Base-by-base conservation (phyloP, 2,888 invertebrate species). In the Phyllotreta cruciferae region DNA sequence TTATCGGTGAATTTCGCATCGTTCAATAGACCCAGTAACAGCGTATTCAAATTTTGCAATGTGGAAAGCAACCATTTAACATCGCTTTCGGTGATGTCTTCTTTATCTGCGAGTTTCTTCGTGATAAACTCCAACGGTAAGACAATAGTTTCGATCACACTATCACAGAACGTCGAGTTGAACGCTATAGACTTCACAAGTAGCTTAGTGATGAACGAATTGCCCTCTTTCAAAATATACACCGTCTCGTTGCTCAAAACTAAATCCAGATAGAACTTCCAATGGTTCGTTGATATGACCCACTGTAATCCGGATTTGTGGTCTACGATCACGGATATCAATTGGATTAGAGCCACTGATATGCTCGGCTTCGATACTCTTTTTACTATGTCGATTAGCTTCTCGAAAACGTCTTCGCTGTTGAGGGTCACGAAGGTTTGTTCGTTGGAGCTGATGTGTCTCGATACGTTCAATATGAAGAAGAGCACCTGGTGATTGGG, bases 201-300 rank as follows among this genome's bases (percentile, higher is more conserved):
- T 58, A 90, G 83, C 63, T 83, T 82, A 11, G 85, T 84, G 11
- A 90, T 80, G 71, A 92, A 87, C 62, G 85, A 84, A 58, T 88
- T 86, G 6, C 88, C 41, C 88, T 90, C 88, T 35, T 88, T 83
- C 0, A 87, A 85, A 7, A 92, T 87, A 74, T 91, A 92, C 42
- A 92, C 82, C 0, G 92, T 92, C 64, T 88, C 86, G 77, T 87
- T 87, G 58, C 85, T 82, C 70, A 88, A 85, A 64, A 87, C 87
- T 54, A 87, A 85, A 62, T 83, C 83, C 3, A 91, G 79, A 35
- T 90, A 84, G 70, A 87, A 84, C 63, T 83, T 84, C 91, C 92
- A 92, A 9, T 84, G 78, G 10, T 84, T 87, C 63, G 81, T 83
- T 61, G 85, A 80, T n/a, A 86, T 81, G 3, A 92, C 80, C 87